These are phyloP conservation scores for Prinia subflava DNA, from an alignment of 2,113 vertebrate genomes.

Conservation along the genomic window DNA sequence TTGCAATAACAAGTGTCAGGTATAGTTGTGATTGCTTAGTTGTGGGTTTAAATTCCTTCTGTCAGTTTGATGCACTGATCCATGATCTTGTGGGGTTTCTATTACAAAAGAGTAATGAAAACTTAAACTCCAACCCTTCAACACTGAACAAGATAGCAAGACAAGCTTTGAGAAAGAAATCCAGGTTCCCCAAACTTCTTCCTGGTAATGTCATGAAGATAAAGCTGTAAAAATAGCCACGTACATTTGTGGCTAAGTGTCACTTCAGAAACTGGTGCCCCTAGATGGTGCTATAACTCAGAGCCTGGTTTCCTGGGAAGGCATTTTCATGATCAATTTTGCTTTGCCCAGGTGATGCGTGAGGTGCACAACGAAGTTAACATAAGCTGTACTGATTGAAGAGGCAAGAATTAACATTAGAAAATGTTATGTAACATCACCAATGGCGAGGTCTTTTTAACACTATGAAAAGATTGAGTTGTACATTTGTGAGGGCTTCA, in stretches of 20 bases:
- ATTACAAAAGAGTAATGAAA: background rate
- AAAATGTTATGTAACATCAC: background rate
- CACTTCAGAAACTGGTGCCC: background rate
- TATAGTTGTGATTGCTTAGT: background rate
- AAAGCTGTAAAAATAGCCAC: background rate
- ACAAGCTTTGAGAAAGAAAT: background rate
- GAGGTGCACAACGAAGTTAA: accelerated
- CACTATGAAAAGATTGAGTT: background rate
- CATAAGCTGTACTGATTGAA: background rate
- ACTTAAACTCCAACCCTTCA: background rate
- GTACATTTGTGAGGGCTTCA: background rate
- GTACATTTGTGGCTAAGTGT: background rate
- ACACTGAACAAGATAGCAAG: background rate
- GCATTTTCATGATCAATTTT: background rate
- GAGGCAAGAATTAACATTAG: background rate
- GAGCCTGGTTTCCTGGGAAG: background rate
- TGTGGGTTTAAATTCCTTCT: background rate
- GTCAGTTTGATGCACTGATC: background rate
- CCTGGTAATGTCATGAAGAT: background rate
- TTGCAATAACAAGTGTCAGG: background rate
- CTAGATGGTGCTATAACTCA: conserved; percentile 40
- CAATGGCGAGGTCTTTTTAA: background rate
- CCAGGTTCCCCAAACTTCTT: background rate
- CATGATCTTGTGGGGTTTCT: background rate
- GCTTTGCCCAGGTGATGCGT: background rate